A percentile compares a stretch with the other conserved stretches of the same genome.
phyloP scores from a whole-genome alignment of 2,888 invertebrate species.

The Drosophila parthenogenetica region DNA sequence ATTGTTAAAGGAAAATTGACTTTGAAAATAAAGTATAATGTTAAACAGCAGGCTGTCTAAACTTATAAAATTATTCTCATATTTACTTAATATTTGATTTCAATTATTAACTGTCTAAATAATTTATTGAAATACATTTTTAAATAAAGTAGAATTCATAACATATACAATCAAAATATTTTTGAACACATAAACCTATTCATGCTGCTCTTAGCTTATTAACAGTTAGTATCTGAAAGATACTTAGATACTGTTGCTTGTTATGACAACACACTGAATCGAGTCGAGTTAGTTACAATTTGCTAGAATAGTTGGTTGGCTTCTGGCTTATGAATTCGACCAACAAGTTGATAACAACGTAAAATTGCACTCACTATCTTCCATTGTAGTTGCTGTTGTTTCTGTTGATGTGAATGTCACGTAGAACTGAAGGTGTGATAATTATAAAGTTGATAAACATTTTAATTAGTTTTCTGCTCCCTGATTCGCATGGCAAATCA shows the following conservation, averaged over 20 bases:
- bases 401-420: conserved; percentile 32
- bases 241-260: neutral
- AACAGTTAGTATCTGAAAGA: neutral
- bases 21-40: neutral
- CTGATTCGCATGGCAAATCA: conserved; percentile 66
- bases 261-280: conserved; percentile 1
- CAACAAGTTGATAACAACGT: conserved; percentile 5
- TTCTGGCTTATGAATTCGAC: conserved; percentile 8
- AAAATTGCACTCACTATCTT: conserved; percentile 7
- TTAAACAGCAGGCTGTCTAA: too few relatives aligned
- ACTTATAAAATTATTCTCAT: too few relatives aligned
- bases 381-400: neutral
- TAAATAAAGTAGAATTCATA: too few relatives aligned
- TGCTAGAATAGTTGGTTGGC: conserved; percentile 13
- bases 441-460: conserved; percentile 77
- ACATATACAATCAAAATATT: too few relatives aligned
- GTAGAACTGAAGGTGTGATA: conserved; percentile 51
- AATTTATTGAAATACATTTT: too few relatives aligned
- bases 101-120: too few relatives aligned
- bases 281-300: conserved; percentile 1
- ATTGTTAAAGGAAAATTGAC: conserved; percentile 53
- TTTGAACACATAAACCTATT: too few relatives aligned
- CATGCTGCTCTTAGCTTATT: too few relatives aligned
- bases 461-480: conserved; percentile 71
- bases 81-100: too few relatives aligned